Base-by-base conservation (phyloP, 2,888 invertebrate species). In the Gibbula magus region DNA sequence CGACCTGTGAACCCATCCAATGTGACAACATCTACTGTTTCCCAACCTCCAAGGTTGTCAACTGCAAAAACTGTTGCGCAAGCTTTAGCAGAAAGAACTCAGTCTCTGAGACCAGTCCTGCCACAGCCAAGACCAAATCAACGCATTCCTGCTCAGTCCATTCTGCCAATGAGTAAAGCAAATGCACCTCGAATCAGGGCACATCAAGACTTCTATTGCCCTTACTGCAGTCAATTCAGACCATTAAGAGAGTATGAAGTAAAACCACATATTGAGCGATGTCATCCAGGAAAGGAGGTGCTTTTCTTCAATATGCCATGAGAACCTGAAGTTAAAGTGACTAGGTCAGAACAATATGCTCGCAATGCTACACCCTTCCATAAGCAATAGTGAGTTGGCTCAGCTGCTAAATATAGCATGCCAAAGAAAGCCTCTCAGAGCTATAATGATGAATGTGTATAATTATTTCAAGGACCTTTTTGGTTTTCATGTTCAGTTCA, bases 201-300 rank as follows among this genome's bases (percentile, higher is more conserved):
- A 54, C 75, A 75, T 3, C 53, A 25, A 54, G 54, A 32, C 7
- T 75, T 54, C 54, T 75, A 54, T 75, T 75, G 75, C 54, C 75
- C 75, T 22, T 75, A 75, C 35, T 75, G 75, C 32, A 32, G 20
- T 32, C 32, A 75, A 35, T 75, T 54, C 39, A 53, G 75, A 20
- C 75, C 75, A 3, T 35, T 75, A 10, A 53, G 32, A 75, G 75
- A 75, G 18, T 75, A 35, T 54, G 88, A 90, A 67, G 89, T 90
- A 25, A 84, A 87, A 52, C 86, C 86, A 20, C 90, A 90, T 78
- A 90, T 90, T 67, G 86, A 87, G 56, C 83, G 84, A n/a, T 77
- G 81, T n/a, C 90, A 90, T 70, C 88, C 88, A 20, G 88, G 89
- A 3, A 70, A 76, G 8, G 80, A 80, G 10, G 82, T 84, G n/a